Evolutionary conservation across 2,113 vertebrate genomes (phyloP).

Genomic region (Leptosomus discolor): DNA sequence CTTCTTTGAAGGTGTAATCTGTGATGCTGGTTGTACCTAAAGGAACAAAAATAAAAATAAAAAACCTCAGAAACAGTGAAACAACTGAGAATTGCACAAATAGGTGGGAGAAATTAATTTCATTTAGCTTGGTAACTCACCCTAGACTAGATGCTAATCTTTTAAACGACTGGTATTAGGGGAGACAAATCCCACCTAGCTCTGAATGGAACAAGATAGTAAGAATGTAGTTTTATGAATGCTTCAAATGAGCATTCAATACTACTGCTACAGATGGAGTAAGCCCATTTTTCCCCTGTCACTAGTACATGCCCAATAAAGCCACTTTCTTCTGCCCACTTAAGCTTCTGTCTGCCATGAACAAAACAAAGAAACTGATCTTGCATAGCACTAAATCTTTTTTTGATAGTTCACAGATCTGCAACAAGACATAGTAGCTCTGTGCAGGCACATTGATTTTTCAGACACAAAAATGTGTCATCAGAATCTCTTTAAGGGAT

Average conservation of each 20-base stretch:
- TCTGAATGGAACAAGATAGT: not conserved
- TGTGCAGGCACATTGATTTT: not conserved
- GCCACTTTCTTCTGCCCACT: not conserved
- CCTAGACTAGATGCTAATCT: not conserved
- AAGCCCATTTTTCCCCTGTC: not conserved
- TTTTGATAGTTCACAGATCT: not conserved
- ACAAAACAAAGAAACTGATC: not conserved
- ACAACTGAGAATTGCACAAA: not conserved
- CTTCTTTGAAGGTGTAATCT: slow-evolving; percentile 37
- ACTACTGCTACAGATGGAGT: not conserved
- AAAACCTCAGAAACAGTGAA: not conserved
- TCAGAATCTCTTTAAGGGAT: not conserved
- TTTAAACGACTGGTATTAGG: not conserved
- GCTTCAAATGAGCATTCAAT: not conserved
- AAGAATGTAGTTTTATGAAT: not conserved
- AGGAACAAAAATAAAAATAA: not conserved
- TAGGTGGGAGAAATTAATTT: not conserved
- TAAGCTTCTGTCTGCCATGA: not conserved
- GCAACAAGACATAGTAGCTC: not conserved
- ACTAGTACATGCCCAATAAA: not conserved
- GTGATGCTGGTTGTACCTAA: not conserved
- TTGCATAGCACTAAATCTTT: not conserved
- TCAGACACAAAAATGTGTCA: not conserved
- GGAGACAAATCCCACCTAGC: not conserved
- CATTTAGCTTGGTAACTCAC: not conserved